Percentiles rank a stretch among this genome's conserved stretches.
phyloP scores from a whole-genome alignment of 1,140 invertebrate genomes.

The Dendroctonus valens region DNA sequence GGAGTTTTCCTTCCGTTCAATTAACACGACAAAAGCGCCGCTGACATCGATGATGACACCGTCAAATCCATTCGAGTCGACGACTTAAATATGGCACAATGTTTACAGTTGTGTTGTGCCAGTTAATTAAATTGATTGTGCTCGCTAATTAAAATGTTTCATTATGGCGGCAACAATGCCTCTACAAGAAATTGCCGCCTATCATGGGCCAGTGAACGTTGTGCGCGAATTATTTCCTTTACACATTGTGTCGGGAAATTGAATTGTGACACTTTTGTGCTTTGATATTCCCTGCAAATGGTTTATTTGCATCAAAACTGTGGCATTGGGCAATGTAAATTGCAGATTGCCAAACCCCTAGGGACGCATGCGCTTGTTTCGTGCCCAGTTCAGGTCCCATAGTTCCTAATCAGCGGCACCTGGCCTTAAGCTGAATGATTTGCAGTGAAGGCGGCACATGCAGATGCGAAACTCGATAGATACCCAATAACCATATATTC shows the following conservation, averaged over 20 bases:
- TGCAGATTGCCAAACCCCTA: conserved; percentile 28
- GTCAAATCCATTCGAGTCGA: conserved; percentile 17
- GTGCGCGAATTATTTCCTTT: conserved; percentile 19
- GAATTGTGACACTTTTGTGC: conserved; percentile 11
- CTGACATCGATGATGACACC: conserved; percentile 10
- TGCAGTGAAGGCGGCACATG: conserved; percentile 37
- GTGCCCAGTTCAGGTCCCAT: conserved; percentile 41
- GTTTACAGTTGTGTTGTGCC: conserved; percentile 22
- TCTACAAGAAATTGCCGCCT: conserved; percentile 4
- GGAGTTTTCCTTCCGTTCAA: conserved; percentile 3
- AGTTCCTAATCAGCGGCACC: conserved; percentile 48
- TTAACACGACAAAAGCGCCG: conserved; percentile 13
- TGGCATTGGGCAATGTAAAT: conserved; percentile 7
- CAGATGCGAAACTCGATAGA: conserved; percentile 40
- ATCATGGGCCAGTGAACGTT: background rate
- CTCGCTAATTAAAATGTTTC: conserved; percentile 21
- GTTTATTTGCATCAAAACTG: background rate
- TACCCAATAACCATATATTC: conserved; percentile 48
- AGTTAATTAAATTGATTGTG: conserved; percentile 26
- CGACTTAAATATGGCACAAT: conserved; percentile 23
- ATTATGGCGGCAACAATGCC: conserved; percentile 11
- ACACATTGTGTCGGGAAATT: conserved; percentile 9
- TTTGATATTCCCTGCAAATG: background rate
- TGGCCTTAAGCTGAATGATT: conserved; percentile 36
- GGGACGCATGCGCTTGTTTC: conserved; percentile 50